These are phyloP conservation scores for Dynastes tityus DNA, from an alignment of 2,888 invertebrate species.

Conservation along the genomic window DNA sequence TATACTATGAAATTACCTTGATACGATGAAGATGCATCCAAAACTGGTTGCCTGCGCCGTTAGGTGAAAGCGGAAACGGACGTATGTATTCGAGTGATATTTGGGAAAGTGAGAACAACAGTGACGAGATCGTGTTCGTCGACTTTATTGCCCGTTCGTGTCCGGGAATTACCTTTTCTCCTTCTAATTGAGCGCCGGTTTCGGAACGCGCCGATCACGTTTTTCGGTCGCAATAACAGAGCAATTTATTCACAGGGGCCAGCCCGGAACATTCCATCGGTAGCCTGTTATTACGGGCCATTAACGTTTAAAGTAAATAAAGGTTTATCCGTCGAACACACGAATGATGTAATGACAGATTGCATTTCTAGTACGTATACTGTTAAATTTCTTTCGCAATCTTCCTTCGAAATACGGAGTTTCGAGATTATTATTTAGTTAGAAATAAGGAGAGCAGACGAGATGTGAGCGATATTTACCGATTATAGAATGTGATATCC, in stretches of 20 bases:
- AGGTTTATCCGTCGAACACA: neutral
- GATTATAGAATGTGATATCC: neutral
- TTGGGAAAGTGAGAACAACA: slow-evolving; percentile 55
- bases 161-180: slow-evolving; percentile 38
- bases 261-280: slow-evolving; percentile 2
- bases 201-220: slow-evolving; percentile 21
- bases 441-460: too few relatives aligned
- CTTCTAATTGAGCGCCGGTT: slow-evolving; percentile 29
- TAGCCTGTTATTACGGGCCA: slow-evolving; percentile 26
- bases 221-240: slow-evolving; percentile 14
- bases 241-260: slow-evolving; percentile 22
- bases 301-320: slow-evolving; percentile 25
- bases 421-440: too few relatives aligned
- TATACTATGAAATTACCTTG: too few relatives aligned
- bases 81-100: slow-evolving; percentile 6
- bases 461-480: neutral
- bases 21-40: too few relatives aligned
- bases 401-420: too few relatives aligned
- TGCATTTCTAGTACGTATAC: neutral
- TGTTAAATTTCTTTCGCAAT: neutral
- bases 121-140: slow-evolving; percentile 45
- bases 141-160: slow-evolving; percentile 25
- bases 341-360: slow-evolving; percentile 12
- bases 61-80: slow-evolving; percentile 56
- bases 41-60: too few relatives aligned